Evolutionary conservation across 2,888 invertebrate species (phyloP).

Genomic region (Myopa testacea): DNA sequence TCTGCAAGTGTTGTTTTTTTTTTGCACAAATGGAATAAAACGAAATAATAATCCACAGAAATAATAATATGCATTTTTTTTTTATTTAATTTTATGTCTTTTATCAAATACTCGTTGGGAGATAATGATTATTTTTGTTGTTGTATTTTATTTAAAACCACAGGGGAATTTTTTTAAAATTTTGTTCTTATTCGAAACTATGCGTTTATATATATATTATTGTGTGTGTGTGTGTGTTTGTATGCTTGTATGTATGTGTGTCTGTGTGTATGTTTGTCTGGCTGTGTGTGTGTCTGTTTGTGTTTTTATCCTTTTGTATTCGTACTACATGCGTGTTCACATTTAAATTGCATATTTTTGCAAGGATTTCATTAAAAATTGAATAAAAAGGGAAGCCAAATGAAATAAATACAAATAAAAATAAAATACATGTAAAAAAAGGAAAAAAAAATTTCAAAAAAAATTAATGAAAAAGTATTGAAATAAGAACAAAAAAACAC

Average conservation of each 20-base stretch:
- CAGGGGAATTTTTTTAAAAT: too few relatives aligned
- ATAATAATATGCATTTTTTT: too few relatives aligned
- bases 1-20: too few relatives aligned
- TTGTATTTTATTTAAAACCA: too few relatives aligned
- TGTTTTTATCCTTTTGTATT: conserved; percentile 31
- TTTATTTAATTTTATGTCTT: too few relatives aligned
- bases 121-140: not conserved
- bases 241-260: not conserved
- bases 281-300: conserved; percentile 20
- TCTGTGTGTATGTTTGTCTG: not conserved
- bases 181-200: too few relatives aligned
- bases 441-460: conserved; percentile 4
- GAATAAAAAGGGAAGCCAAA: conserved; percentile 35
- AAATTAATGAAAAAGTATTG: conserved; percentile 6
- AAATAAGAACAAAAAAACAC: conserved; percentile 15
- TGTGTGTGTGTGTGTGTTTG: not conserved
- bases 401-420: conserved; percentile 24
- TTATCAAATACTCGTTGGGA: too few relatives aligned
- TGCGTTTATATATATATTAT: not conserved
- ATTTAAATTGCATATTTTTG: conserved; percentile 38
- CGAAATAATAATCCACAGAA: too few relatives aligned
- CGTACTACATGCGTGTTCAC: conserved; percentile 32
- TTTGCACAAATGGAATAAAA: too few relatives aligned
- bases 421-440: conserved; percentile 8
- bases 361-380: conserved; percentile 45